Percentiles rank a stretch among this genome's conserved stretches.
These are phyloP conservation scores for Acleris sparsana DNA, from an alignment of 2,888 invertebrate species.

Conservation along the genomic window DNA sequence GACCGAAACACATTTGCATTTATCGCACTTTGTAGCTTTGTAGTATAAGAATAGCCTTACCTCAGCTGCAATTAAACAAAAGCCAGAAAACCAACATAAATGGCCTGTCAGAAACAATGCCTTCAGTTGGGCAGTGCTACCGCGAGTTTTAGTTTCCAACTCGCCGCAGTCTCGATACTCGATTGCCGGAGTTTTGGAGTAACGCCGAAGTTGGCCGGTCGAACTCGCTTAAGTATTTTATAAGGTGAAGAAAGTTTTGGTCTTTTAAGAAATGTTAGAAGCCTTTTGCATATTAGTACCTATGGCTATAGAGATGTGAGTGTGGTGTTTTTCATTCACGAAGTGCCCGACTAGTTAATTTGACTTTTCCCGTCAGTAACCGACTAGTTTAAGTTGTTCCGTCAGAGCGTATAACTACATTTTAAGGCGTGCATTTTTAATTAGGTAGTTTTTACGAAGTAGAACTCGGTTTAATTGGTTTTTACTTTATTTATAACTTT, in stretches of 20 bases:
- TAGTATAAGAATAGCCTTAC: neutral
- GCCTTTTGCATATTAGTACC: too few species aligned
- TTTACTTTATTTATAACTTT: too few species aligned
- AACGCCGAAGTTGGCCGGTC: conserved; percentile 27
- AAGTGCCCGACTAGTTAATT: too few species aligned
- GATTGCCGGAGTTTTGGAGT: conserved; percentile 27
- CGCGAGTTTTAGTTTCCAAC: conserved; percentile 8
- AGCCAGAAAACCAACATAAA: conserved; percentile 18
- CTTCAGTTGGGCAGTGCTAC: conserved; percentile 17
- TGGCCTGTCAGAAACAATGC: conserved; percentile 30
- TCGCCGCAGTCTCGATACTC: conserved; percentile 24
- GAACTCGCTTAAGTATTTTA: conserved; percentile 28
- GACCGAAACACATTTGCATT: neutral
- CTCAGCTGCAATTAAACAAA: conserved; percentile 22
- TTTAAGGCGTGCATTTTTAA: too few species aligned
- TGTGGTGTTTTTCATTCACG: too few species aligned
- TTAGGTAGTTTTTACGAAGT: too few species aligned
- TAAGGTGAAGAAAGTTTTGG: conserved; percentile 25
- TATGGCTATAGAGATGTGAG: too few species aligned
- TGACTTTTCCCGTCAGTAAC: too few species aligned
- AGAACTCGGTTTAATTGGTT: too few species aligned
- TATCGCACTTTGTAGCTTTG: neutral
- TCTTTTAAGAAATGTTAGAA: conserved; percentile 15
- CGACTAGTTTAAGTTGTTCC: too few species aligned
- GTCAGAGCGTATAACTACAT: too few species aligned